phyloP scores from a whole-genome alignment of 2,888 invertebrate species.

The Lamproptera curius region DNA sequence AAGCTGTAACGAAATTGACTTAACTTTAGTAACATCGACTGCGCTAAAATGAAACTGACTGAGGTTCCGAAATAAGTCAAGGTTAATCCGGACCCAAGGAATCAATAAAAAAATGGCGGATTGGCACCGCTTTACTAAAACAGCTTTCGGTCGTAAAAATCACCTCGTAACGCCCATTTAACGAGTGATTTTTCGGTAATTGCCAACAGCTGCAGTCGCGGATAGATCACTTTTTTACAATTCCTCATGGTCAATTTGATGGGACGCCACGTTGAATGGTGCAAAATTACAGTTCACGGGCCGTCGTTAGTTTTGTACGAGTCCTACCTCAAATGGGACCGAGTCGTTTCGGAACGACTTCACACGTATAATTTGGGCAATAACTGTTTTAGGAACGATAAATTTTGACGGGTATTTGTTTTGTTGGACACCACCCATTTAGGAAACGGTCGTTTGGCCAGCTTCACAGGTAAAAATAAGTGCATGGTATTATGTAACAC shows the following conservation, averaged over 20 bases:
- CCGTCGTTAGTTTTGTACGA: slow-evolving; percentile 30
- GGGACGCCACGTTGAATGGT: slow-evolving; percentile 45
- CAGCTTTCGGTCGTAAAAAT: slow-evolving; percentile 39
- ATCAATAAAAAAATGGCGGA: slow-evolving; percentile 28
- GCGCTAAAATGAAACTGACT: too few species aligned
- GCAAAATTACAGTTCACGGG: slow-evolving; percentile 45
- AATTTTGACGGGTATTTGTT: slow-evolving; percentile 12
- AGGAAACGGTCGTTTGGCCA: neutral
- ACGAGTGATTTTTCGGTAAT: slow-evolving; percentile 51
- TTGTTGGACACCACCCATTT: slow-evolving; percentile 1
- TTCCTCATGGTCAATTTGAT: too few species aligned
- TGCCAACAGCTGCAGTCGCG: slow-evolving; percentile 45
- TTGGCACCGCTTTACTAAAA: slow-evolving; percentile 51
- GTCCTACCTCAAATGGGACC: slow-evolving; percentile 18
- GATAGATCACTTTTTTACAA: slow-evolving; percentile 45
- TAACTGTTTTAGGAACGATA: slow-evolving; percentile 11
- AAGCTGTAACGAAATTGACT: too few species aligned
- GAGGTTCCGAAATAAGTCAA: too few species aligned
- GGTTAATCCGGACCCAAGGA: too few species aligned
- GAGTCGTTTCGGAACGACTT: slow-evolving; percentile 11
- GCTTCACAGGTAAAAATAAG: too few species aligned
- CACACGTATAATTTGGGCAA: slow-evolving; percentile 8
- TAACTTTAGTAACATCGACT: too few species aligned
- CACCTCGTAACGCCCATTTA: slow-evolving; percentile 46
- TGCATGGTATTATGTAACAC: too few species aligned